These are phyloP conservation scores for Spicauda simplicius DNA, from an alignment of 2,888 invertebrate genomes.

Conservation along the genomic window DNA sequence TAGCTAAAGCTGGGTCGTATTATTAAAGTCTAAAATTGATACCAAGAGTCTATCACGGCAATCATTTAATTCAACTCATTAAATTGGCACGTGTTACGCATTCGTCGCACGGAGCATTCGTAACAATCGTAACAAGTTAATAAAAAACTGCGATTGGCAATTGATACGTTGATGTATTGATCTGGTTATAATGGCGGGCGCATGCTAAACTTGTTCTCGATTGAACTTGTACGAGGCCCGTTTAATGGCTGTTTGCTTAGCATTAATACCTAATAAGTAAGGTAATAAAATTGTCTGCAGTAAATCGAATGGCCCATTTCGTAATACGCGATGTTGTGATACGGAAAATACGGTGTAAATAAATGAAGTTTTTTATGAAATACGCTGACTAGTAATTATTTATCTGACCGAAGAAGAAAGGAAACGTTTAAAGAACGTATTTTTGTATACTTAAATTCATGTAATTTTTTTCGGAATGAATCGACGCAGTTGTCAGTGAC, in stretches of 20 bases:
- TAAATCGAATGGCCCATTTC: slow-evolving; percentile 26
- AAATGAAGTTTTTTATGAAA: too few species aligned
- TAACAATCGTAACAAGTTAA: neutral
- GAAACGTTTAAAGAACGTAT: too few species aligned
- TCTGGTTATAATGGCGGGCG: slow-evolving; percentile 28
- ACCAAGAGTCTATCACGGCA: too few species aligned
- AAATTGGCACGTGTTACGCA: neutral
- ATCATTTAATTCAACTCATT: neutral
- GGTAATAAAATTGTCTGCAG: slow-evolving; percentile 33
- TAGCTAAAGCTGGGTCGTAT: too few species aligned
- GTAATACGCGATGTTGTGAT: slow-evolving; percentile 8
- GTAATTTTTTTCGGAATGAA: too few species aligned
- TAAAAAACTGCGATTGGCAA: slow-evolving; percentile 29
- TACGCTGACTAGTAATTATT: too few species aligned
- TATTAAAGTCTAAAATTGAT: too few species aligned
- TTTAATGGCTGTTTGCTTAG: slow-evolving; percentile 22
- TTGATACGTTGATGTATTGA: slow-evolving; percentile 40
- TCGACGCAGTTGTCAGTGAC: too few species aligned
- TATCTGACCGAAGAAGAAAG: too few species aligned
- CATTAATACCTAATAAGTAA: slow-evolving; percentile 31
- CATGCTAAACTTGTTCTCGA: slow-evolving; percentile 29
- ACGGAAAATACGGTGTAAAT: neutral
- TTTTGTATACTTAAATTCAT: too few species aligned
- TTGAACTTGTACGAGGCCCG: slow-evolving; percentile 19
- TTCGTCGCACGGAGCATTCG: neutral